Evolutionary conservation across 2,113 vertebrate genomes (phyloP).

Genomic region (Melanerpes formicivorus): DNA sequence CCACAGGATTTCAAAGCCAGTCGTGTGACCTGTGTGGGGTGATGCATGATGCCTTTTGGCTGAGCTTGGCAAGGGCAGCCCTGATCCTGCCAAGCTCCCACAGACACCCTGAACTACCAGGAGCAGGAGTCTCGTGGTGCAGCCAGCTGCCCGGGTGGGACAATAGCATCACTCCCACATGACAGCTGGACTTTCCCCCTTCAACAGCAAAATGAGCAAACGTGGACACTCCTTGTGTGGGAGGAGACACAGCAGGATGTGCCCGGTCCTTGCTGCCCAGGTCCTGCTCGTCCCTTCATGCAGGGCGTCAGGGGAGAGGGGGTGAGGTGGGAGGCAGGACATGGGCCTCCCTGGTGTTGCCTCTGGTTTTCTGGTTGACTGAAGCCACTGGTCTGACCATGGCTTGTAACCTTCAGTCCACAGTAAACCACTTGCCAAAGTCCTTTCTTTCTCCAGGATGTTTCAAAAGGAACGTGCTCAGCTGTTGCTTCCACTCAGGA

Average conservation of each 20-base stretch:
- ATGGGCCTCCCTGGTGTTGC: neutral
- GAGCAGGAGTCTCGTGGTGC: neutral
- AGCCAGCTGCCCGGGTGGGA: neutral
- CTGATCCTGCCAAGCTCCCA: neutral
- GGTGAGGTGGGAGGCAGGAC: neutral
- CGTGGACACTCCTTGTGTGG: rapidly evolving
- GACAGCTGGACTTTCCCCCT: constrained; percentile 45
- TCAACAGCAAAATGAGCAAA: neutral
- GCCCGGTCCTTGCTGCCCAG: neutral
- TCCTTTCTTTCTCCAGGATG: neutral
- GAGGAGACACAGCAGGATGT: neutral
- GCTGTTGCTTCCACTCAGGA: rapidly evolving
- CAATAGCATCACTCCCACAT: neutral
- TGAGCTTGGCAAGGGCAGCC: neutral
- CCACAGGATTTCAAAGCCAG: neutral
- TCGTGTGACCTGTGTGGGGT: rapidly evolving
- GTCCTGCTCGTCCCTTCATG: rapidly evolving
- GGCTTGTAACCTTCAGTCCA: neutral
- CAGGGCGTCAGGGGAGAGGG: neutral
- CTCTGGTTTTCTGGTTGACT: constrained; percentile 10
- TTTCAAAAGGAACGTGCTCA: rapidly evolving
- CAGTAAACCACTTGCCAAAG: neutral
- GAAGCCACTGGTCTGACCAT: neutral
- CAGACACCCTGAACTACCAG: neutral
- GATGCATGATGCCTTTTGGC: rapidly evolving